Base-by-base conservation (phyloP, 2,113 vertebrate species). In the Protobothrops flavoviridis region DNA sequence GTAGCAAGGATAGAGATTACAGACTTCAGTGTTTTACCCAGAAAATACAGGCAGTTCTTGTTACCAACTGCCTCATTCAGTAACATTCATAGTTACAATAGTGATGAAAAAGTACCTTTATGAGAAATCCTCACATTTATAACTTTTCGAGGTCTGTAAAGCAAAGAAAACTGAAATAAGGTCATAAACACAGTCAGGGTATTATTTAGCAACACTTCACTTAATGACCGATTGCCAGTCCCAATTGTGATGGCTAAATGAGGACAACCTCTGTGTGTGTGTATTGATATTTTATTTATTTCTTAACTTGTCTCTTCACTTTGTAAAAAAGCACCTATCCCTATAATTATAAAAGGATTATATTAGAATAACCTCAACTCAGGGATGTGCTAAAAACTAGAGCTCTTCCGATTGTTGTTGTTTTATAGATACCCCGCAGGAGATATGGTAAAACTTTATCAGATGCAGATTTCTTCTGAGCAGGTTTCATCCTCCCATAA, bases 401-500 rank as follows among this genome's bases (percentile, higher is more conserved):
- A 45, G 7, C 55, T 87, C 17, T 11, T 85, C 24, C 0, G 55
- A 15, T 11, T 57, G 53, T 91, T 81, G 45, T 69, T 87, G 85
- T 91, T 91, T 48, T 9, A 29, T 9, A 86, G 55, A 59, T 56
- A 23, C 33, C 53, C 53, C 20, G 9, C 29, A 92, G 39, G 12
- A 69, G n/a, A 92, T 88, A 92, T 20, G n/a, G 39, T 20, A 53
- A 92, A 69, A 45, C 7, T 52, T 52, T 69, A 92, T 88, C 91
- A 88, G 86, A 43, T 61, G 20, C 87, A 33, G 85, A 59, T 26
- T 87, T 64, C 29, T 9, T 52, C 91, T 69, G 91, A 69, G 4
- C 57, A 53, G 11, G n/a, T 88, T 64, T 69, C 91, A 92, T 52
- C 91, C 91, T 92, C 45, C 57, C 85, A 69, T 48, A 57, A 64